Conservation (phyloP, 2,888 invertebrate genomes). For the Pristionchus maxplancki region DNA sequence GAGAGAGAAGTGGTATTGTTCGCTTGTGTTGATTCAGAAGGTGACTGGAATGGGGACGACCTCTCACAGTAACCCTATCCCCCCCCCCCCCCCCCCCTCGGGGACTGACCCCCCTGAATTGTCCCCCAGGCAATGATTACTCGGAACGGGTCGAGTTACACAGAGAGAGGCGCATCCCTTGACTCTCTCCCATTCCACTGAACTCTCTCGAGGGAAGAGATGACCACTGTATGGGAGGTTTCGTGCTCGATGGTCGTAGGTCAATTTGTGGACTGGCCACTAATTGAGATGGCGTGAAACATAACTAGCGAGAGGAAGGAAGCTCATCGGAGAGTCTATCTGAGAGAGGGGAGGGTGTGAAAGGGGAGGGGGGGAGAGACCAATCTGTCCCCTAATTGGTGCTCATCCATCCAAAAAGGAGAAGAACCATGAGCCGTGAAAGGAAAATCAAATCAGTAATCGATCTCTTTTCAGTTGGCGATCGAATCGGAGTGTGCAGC, state of each 20-base stretch:
- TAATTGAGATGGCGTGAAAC: slow-evolving; percentile 42
- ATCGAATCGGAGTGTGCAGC: slow-evolving; percentile 62
- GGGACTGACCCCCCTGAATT: background rate
- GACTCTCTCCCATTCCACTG: background rate
- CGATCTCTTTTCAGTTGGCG: slow-evolving; percentile 59
- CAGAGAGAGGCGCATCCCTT: slow-evolving; percentile 18
- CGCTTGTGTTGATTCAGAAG: slow-evolving; percentile 22
- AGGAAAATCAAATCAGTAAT: slow-evolving; percentile 21
- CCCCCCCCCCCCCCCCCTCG: background rate
- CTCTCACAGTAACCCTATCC: slow-evolving; percentile 29
- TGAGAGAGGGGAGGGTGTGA: background rate
- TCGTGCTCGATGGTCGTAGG: background rate
- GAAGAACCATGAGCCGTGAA: background rate
- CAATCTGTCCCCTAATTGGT: slow-evolving; percentile 32
- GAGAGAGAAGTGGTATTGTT: slow-evolving; percentile 20
- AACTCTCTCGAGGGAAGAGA: background rate
- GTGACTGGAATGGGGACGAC: slow-evolving; percentile 5
- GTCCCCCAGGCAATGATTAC: slow-evolving; percentile 9
- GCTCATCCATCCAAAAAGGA: slow-evolving; percentile 17
- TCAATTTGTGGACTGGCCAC: background rate
- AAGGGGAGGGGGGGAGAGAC: background rate
- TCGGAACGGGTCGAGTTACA: background rate
- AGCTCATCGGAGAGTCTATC: background rate
- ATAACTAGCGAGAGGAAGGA: slow-evolving; percentile 37
- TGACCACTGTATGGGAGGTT: background rate